Percentiles rank a stretch among this genome's conserved stretches.
phyloP scores from a whole-genome alignment of 2,797 vertebrate species.

The Eptatretus atami region DNA sequence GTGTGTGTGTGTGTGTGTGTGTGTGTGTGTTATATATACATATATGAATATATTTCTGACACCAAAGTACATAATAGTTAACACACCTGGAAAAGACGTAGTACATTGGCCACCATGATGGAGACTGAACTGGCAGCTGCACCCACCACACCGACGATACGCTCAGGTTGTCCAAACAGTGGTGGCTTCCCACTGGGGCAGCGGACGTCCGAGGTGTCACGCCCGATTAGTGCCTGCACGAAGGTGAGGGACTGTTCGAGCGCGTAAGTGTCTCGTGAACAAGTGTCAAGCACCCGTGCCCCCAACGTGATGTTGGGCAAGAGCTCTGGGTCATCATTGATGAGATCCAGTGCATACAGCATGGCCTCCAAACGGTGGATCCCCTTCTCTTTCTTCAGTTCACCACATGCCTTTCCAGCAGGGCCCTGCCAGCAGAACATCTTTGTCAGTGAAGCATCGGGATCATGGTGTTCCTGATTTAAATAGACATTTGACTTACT shows the following conservation, averaged over 20 bases:
- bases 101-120: slow-evolving; percentile 68
- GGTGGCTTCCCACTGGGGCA: slow-evolving; percentile 31
- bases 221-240: slow-evolving; percentile 38
- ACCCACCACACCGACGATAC: slow-evolving; percentile 42
- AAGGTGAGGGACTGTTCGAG: slow-evolving; percentile 45
- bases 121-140: slow-evolving; percentile 54
- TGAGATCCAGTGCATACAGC: slow-evolving; percentile 48
- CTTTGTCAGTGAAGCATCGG: no score
- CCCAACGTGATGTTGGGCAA: slow-evolving; percentile 47
- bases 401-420: slow-evolving; percentile 29
- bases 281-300: slow-evolving; percentile 45
- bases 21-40: no score
- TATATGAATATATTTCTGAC: no score
- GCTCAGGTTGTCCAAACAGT: slow-evolving; percentile 26
- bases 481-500: no score
- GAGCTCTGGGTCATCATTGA: slow-evolving; percentile 32
- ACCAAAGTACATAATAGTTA: not conserved
- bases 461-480: no score
- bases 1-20: no score
- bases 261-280: slow-evolving; percentile 50
- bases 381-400: slow-evolving; percentile 47
- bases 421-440: slow-evolving; percentile 15
- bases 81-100: slow-evolving; percentile 42
- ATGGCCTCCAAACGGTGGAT: slow-evolving; percentile 60
- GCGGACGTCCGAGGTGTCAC: slow-evolving; percentile 24